These are phyloP conservation scores for Leptodactylus fallax DNA, from an alignment of 2,797 vertebrate genomes.

Conservation along the genomic window DNA sequence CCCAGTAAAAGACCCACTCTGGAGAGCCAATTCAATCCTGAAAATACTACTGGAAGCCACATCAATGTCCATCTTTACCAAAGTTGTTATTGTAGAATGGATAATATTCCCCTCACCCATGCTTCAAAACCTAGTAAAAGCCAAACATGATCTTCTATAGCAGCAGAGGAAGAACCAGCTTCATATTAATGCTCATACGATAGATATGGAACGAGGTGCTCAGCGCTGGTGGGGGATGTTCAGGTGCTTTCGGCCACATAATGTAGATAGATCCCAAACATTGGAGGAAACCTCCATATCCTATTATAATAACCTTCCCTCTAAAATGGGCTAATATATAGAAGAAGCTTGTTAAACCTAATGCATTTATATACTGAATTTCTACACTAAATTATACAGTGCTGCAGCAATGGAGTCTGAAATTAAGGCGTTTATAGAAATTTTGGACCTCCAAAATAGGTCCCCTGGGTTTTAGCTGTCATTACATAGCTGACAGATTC, in stretches of 20 bases:
- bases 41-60: too few species aligned
- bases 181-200: too few species aligned
- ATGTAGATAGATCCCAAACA: not conserved
- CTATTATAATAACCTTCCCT: not conserved
- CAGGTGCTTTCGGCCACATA: not conserved
- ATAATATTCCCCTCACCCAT: too few species aligned
- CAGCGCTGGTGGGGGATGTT: not conserved
- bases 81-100: too few species aligned
- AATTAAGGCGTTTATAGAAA: conserved; percentile 71
- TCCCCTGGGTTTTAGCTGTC: conserved; percentile 73
- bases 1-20: too few species aligned
- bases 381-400: not conserved
- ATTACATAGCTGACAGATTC: conserved; percentile 78
- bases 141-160: too few species aligned
- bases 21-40: too few species aligned
- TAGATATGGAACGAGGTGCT: not conserved
- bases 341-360: not conserved
- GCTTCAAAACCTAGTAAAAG: too few species aligned
- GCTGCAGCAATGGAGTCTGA: conserved; percentile 65
- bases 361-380: conserved; percentile 9
- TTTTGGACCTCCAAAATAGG: conserved; percentile 68
- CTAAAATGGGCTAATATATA: not conserved
- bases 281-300: not conserved
- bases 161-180: too few species aligned
- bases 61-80: too few species aligned